A percentile compares a stretch with the other conserved stretches of the same genome.
Evolutionary conservation across 2,888 invertebrate genomes (phyloP).

Genomic region (Acanthosepion pharaonis): DNA sequence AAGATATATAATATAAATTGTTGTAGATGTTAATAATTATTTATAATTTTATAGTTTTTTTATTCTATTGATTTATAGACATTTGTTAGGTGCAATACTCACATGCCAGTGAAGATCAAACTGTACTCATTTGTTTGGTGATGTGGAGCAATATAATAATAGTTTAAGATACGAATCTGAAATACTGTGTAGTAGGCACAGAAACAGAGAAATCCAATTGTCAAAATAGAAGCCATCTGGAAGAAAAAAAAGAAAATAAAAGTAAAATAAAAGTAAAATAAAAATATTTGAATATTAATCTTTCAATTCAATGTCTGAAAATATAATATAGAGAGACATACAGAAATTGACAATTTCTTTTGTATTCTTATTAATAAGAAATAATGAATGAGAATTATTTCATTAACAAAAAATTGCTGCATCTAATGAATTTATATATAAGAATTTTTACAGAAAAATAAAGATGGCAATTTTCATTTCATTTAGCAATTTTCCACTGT

Average conservation of each 20-base stretch:
- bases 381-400: no score
- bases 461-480: no score
- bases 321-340: background rate
- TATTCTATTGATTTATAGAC: background rate
- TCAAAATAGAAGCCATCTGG: slow-evolving; percentile 89
- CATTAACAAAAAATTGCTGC: no score
- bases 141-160: slow-evolving; percentile 96
- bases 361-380: no score
- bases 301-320: background rate
- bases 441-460: no score
- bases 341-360: no score
- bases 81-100: slow-evolving; percentile 64
- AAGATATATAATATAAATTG: no score
- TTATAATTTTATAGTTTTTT: background rate
- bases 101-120: slow-evolving; percentile 98
- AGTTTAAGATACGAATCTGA: slow-evolving; percentile 94
- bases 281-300: slow-evolving; percentile 74
- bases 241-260: slow-evolving; percentile 72
- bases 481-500: no score
- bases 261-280: slow-evolving; percentile 50
- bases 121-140: slow-evolving; percentile 99
- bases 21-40: no score
- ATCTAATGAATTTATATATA: no score
- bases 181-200: slow-evolving; percentile 99
- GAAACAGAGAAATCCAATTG: slow-evolving; percentile 95